Conservation (phyloP, 2,797 vertebrate genomes). For the Syncerus caffer region DNA sequence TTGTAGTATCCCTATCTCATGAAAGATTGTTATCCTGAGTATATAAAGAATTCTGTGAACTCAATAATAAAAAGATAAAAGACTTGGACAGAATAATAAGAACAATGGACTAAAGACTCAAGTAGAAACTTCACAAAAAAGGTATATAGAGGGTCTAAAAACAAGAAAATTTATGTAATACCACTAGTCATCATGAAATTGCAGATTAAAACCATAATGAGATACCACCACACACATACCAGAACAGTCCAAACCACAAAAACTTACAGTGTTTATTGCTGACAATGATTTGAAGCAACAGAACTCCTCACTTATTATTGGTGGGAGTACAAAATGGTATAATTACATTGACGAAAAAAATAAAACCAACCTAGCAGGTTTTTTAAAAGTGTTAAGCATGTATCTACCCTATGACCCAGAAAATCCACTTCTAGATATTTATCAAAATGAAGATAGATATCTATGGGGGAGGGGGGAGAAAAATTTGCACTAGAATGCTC, state of each 20-base stretch:
- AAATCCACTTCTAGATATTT: neutral
- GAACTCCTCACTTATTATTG: neutral
- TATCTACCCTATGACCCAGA: neutral
- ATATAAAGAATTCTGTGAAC: neutral
- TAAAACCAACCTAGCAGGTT: neutral
- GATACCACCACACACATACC: neutral
- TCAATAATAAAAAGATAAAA: neutral
- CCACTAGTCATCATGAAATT: neutral
- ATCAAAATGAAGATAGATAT: neutral
- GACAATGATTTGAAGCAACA: neutral
- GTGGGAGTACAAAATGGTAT: neutral
- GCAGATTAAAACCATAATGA: neutral
- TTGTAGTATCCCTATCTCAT: neutral
- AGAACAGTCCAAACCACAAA: neutral
- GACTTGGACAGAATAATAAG: neutral
- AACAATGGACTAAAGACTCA: neutral
- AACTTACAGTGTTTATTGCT: neutral
- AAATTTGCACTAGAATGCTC: neutral
- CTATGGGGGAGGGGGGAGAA: rapidly evolving
- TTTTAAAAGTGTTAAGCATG: neutral
- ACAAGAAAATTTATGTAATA: neutral
- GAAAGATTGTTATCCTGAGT: neutral
- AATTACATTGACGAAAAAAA: neutral
- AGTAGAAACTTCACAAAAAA: neutral
- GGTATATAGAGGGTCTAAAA: neutral